Base-by-base conservation (phyloP, 2,113 vertebrate genomes). In the Ammospiza caudacuta region DNA sequence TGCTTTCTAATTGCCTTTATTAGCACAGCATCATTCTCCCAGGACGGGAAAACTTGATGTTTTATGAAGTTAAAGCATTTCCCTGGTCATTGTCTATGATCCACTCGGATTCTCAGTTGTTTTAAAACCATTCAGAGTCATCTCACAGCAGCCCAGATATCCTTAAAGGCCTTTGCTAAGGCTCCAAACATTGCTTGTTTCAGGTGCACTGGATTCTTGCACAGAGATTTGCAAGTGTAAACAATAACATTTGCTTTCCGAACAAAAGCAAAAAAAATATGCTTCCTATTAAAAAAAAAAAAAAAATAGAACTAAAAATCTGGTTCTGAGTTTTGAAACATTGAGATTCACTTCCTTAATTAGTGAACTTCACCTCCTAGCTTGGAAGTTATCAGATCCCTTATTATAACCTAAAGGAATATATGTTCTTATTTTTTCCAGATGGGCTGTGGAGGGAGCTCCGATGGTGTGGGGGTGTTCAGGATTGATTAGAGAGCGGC, bases 401-500 rank as follows among this genome's bases (percentile, higher is more conserved):
- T 63, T 12, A 23, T 89, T 88, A 67, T 84, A 90, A 92, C 86
- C 67, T 76, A 58, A 66, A 93, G 63, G 58, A 81, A 78, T 77
- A 10, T 37, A 54, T 33, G 44, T 94, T 90, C 57, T 68, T 70
- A 12, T 66, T 59, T 81, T 89, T 94, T 46, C 66, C 90, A 89
- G 29, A 67, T 95, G 77, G 63, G 23, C 15, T 81, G 35, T 28
- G 46, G 59, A 54, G 77, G 35, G 69, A 54, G 7, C 29, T 89
- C 73, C 79, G 55, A 10, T 21, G 37, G 27, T 64, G 10, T 52
- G 31, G 46, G 35, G 10, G 29, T 57, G 52, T 87, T 76, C 5
- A 22, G 52, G 41, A 59, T 88, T 96, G 74, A 47, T 96, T 96
- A 85, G 95, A 91, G 93, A 80, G 52, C 87, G 55, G 35, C 83